Evolutionary conservation across 2,797 vertebrate species (phyloP).

Genomic region (Falco novaeseelandiae): DNA sequence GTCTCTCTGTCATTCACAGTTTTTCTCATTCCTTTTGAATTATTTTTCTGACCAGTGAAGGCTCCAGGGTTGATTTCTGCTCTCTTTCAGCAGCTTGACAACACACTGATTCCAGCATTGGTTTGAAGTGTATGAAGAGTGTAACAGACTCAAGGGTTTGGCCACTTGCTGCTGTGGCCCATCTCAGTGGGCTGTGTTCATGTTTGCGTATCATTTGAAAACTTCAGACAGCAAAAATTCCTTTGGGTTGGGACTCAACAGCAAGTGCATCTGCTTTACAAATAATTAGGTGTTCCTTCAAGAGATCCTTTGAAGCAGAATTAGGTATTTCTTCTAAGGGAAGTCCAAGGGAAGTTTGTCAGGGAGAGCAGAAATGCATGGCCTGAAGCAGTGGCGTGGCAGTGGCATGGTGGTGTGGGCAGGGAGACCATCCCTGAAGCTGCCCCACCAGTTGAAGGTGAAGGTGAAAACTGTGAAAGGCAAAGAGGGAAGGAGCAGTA

Average conservation of each 20-base stretch:
- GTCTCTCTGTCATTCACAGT: constrained; percentile 8
- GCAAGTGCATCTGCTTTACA: neutral
- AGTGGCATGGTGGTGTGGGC: fast-evolving
- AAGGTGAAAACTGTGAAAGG: neutral
- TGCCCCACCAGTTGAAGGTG: fast-evolving
- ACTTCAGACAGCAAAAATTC: neutral
- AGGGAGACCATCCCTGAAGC: fast-evolving
- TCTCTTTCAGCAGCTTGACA: neutral
- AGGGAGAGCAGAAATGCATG: neutral
- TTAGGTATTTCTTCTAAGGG: neutral
- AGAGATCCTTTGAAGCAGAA: neutral
- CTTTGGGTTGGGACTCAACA: neutral
- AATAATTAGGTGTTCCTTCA: neutral
- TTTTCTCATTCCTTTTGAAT: constrained; percentile 19
- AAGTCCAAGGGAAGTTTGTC: neutral
- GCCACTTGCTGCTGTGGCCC: neutral
- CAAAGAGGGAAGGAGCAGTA: neutral
- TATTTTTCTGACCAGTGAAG: neutral
- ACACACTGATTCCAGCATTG: neutral
- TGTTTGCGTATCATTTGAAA: neutral
- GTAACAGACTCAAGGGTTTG: neutral
- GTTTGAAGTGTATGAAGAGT: neutral
- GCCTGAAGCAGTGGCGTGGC: neutral
- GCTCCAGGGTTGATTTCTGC: constrained; percentile 6
- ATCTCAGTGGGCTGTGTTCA: neutral